A percentile compares a stretch with the other conserved stretches of the same genome.
Conservation (phyloP, 2,113 vertebrate species). For the Stercorarius parasiticus region DNA sequence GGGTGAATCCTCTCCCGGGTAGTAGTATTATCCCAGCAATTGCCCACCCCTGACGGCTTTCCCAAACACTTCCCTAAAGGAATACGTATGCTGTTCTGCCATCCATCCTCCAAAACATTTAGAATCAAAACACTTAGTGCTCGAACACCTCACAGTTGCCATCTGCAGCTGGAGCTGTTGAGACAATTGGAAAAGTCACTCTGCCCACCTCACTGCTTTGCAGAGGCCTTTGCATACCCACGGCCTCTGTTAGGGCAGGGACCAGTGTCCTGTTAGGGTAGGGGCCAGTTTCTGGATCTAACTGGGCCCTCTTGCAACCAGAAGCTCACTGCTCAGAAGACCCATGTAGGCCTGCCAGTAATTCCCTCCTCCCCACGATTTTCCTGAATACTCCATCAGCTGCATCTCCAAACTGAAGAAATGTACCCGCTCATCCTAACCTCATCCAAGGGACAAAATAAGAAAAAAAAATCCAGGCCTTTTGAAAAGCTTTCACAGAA, state of each 20-base stretch:
- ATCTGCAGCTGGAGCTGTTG: background rate
- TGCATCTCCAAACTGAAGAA: background rate
- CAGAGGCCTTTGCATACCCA: background rate
- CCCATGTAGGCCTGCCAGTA: too few species aligned
- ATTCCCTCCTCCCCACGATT: too few species aligned
- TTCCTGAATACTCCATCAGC: background rate
- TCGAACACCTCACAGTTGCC: rapidly evolving
- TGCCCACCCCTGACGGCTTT: too few species aligned
- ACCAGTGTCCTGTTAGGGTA: background rate
- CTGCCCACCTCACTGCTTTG: background rate
- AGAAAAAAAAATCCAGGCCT: background rate
- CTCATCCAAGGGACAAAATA: background rate
- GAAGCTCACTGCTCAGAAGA: background rate
- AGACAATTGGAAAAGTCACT: background rate
- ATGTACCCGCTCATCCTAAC: background rate
- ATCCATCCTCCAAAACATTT: background rate
- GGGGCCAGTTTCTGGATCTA: background rate
- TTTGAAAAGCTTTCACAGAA: background rate
- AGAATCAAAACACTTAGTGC: background rate
- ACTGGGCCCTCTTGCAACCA: background rate
- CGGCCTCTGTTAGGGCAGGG: background rate
- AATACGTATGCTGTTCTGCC: rapidly evolving
- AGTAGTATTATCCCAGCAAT: background rate
- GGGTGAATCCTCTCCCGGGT: background rate
- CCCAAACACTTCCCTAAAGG: background rate